Evolutionary conservation across 2,888 invertebrate genomes (phyloP).

Genomic region (Drosophila fulvimacula): DNA sequence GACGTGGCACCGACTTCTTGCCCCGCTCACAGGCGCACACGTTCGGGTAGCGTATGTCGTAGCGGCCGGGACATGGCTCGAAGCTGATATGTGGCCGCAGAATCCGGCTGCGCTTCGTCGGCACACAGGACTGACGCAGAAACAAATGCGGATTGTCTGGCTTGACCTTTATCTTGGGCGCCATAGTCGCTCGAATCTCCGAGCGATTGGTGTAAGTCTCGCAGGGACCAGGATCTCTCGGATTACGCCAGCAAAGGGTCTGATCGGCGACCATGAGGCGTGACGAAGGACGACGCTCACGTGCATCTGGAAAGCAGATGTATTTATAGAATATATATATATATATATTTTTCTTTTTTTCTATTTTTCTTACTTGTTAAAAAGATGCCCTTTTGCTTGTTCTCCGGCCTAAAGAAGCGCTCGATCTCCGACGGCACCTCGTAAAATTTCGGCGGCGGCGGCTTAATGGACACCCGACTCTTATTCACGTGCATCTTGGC

Average conservation of each 20-base stretch:
- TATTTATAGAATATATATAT: not conserved
- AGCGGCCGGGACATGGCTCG: constrained; percentile 79
- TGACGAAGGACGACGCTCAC: constrained; percentile 62
- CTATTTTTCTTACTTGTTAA: constrained; percentile 64
- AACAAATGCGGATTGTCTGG: constrained; percentile 62
- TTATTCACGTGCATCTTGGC: constrained; percentile 50
- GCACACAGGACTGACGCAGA: constrained; percentile 63
- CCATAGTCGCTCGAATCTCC: constrained; percentile 27
- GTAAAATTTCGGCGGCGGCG: constrained; percentile 51
- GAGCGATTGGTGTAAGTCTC: constrained; percentile 53
- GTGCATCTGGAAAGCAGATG: constrained; percentile 67
- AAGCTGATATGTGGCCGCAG: constrained; percentile 59
- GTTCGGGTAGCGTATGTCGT: constrained; percentile 63
- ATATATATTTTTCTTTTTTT: too few relatives aligned
- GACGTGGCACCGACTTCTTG: constrained; percentile 52
- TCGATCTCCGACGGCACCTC: constrained; percentile 56
- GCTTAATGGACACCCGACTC: constrained; percentile 42
- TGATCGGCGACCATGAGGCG: constrained; percentile 67
- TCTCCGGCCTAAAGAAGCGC: constrained; percentile 50
- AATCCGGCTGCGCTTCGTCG: constrained; percentile 40
- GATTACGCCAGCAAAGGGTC: constrained; percentile 69
- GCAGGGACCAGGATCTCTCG: constrained; percentile 72
- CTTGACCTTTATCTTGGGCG: not conserved
- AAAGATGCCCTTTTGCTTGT: constrained; percentile 72
- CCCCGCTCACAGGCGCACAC: constrained; percentile 64